Evolutionary conservation across 1,140 invertebrate genomes (phyloP), one percentile per base, ranked within the genome.

Genomic region (Acromyrmex heyeri): DNA sequence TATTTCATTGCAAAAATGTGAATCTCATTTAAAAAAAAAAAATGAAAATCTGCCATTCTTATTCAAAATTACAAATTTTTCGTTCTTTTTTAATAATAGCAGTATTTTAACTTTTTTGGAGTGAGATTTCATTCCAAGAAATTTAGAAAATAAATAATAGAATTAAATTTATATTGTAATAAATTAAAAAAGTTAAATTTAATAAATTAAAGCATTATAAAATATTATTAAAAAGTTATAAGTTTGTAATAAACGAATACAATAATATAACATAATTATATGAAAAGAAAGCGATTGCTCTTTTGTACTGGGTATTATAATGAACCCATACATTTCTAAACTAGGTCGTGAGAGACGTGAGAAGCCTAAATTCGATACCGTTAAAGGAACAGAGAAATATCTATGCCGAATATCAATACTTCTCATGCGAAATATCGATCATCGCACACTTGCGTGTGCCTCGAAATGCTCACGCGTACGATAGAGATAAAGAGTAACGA

Each of bases 331-430:
- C 24, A 18, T 21, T 18, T 30, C 38, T 75, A 24, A 81, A 81
- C 77, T 55, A 70, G 77, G 77, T 48, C 79, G 38, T 62, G 55
- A 75, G 27, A 75, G 55, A 65, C 48, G 48, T 69, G 64, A 69
- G 64, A 69, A 50, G 30, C 24, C 55, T 48, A 83, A 83, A 83
- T 75, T 83, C 69, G 79, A 18, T 75, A 83, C 69, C 69, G 79
- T 83, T 83, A 82, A 82, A 82, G 53, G 24, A 70, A 61, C 67
- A 61, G 53, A 59, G 38, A 30, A 82, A 48, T 82, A 82, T 57
- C n/a, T 27, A 50, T 59, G 57, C 18, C 62, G 34, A 57, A 57
- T 81, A 61, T 86, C 76, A 53, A 81, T 67, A 48, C 5, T 21
- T 50, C 55, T 73, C 38, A n/a, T 18, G 27, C 62, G 62, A 86